These are phyloP conservation scores for Bradysia coprophila DNA, from an alignment of 1,140 invertebrate species.

Conservation along the genomic window DNA sequence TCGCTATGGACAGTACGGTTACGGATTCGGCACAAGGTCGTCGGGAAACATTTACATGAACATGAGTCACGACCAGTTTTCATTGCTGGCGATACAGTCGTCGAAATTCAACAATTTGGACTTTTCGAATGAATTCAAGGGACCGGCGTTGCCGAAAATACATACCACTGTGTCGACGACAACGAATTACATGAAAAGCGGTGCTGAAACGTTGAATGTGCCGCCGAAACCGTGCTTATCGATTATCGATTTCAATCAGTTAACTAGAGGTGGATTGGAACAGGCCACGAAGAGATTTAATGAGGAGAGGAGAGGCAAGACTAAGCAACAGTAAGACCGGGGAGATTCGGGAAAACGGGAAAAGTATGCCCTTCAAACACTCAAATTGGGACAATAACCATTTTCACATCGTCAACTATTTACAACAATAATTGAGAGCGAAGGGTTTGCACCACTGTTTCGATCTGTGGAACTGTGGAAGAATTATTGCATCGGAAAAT, in stretches of 20 bases:
- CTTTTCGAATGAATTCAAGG: slow-evolving; percentile 11
- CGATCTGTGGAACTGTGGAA: too few species aligned
- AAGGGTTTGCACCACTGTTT: too few species aligned
- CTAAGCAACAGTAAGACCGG: not conserved
- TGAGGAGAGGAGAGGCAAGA: not conserved
- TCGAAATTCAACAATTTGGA: slow-evolving; percentile 23
- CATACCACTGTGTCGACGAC: not conserved
- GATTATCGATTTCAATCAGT: slow-evolving; percentile 53
- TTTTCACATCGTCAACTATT: too few species aligned
- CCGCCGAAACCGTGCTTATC: slow-evolving; percentile 38
- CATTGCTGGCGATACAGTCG: slow-evolving; percentile 19
- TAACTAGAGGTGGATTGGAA: slow-evolving; percentile 37
- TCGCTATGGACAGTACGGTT: slow-evolving; percentile 8
- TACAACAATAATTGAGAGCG: too few species aligned
- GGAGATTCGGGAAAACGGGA: too few species aligned
- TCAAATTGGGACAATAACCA: too few species aligned
- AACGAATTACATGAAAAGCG: slow-evolving; percentile 3
- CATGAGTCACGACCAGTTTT: slow-evolving; percentile 12
- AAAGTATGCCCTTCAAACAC: too few species aligned
- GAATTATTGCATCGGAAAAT: too few species aligned
- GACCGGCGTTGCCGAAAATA: slow-evolving; percentile 7
- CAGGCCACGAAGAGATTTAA: slow-evolving; percentile 2
- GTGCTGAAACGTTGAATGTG: slow-evolving; percentile 17
- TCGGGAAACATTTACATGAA: slow-evolving; percentile 1
- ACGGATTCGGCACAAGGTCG: not conserved